Conservation (phyloP, 2,113 vertebrate species). For the Bubalus kerabau region DNA sequence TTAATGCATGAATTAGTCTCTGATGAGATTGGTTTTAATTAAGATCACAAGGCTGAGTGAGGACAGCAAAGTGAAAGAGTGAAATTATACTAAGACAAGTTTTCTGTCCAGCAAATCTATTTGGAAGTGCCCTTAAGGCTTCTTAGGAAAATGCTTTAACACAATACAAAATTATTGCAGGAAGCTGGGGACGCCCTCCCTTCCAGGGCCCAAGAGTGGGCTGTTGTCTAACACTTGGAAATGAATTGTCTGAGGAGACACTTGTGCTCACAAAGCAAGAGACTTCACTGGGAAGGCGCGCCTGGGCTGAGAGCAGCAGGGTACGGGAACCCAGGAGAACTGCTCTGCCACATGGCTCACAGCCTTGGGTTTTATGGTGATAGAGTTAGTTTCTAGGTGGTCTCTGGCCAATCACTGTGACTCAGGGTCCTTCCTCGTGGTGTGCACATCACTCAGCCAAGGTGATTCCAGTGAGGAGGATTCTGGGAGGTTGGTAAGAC, state of each 20-base stretch:
- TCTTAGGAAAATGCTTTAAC: too few species aligned
- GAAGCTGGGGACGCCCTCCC: not conserved
- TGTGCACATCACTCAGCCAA: not conserved
- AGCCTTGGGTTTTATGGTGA: not conserved
- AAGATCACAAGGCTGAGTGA: not conserved
- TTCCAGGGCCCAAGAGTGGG: not conserved
- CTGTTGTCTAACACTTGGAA: not conserved
- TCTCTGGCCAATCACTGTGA: not conserved
- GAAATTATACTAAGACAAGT: not conserved
- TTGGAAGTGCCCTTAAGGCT: not conserved
- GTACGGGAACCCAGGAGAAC: not conserved
- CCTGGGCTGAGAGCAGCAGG: not conserved
- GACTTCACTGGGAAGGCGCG: not conserved
- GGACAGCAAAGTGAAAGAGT: not conserved
- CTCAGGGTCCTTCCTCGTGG: not conserved
- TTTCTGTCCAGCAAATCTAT: not conserved
- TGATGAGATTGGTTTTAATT: slow-evolving; percentile 5
- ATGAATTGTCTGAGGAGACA: not conserved
- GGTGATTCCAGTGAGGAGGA: not conserved
- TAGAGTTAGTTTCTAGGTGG: not conserved
- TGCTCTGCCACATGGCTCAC: not conserved
- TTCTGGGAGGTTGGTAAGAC: not conserved
- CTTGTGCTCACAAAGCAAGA: not conserved
- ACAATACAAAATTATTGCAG: not conserved
- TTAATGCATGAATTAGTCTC: not conserved